These are phyloP conservation scores for Neomonachus schauinslandi DNA, from an alignment of 2,113 vertebrate species.

Conservation along the genomic window DNA sequence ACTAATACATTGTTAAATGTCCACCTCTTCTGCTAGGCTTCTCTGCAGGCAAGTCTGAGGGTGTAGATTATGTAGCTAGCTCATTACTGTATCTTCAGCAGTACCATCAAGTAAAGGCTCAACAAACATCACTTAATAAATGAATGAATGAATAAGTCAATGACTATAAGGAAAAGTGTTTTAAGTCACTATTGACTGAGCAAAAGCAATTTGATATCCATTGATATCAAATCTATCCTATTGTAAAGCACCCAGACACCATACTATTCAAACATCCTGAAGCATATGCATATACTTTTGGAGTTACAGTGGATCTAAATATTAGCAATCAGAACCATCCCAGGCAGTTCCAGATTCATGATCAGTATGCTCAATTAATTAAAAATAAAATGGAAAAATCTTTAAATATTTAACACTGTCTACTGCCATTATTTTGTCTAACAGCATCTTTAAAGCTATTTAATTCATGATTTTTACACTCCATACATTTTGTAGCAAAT, in stretches of 20 bases:
- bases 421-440: not conserved
- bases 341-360: not conserved
- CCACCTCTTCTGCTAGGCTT: not conserved
- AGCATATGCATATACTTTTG: not conserved
- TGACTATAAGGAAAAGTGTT: not conserved
- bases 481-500: constrained; percentile 85
- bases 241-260: not conserved
- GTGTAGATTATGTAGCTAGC: not conserved
- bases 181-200: not conserved
- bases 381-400: not conserved
- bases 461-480: constrained; percentile 76
- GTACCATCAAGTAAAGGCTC: not conserved
- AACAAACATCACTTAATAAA: not conserved
- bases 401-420: not conserved
- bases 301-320: not conserved
- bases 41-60: not conserved
- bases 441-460: not conserved
- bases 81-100: not conserved
- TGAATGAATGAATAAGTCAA: not conserved
- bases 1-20: not conserved
- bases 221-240: not conserved
- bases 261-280: not conserved
- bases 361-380: not conserved
- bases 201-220: not conserved
- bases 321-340: not conserved